Evolutionary conservation across 1,140 invertebrate species (phyloP).

Genomic region (Trichoplusia ni): DNA sequence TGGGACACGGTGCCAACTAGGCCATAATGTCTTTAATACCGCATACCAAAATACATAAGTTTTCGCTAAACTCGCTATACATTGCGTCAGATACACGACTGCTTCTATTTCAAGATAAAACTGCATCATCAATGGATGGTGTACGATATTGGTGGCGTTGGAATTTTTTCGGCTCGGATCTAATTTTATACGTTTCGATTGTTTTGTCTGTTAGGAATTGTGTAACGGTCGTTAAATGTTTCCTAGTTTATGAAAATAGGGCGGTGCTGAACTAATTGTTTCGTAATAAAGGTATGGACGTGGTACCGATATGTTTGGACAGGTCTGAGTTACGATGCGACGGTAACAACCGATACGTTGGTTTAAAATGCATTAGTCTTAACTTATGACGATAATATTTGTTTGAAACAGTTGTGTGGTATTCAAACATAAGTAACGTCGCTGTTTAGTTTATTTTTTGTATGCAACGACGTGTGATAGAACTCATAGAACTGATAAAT

Average conservation of each 20-base stretch:
- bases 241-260: slow-evolving; percentile 58
- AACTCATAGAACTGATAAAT: too few relatives aligned
- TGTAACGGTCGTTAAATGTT: slow-evolving; percentile 60
- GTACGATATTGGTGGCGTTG: not conserved
- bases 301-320: slow-evolving; percentile 14
- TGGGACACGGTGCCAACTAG: slow-evolving; percentile 54
- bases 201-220: slow-evolving; percentile 64
- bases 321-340: not conserved
- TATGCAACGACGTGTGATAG: too few relatives aligned
- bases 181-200: slow-evolving; percentile 59
- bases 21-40: slow-evolving; percentile 55
- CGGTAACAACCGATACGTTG: not conserved
- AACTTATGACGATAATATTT: not conserved
- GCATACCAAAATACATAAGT: slow-evolving; percentile 36
- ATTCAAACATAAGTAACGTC: not conserved
- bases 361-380: slow-evolving; percentile 16
- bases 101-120: not conserved
- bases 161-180: slow-evolving; percentile 36
- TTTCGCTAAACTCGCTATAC: slow-evolving; percentile 18
- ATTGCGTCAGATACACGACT: slow-evolving; percentile 24
- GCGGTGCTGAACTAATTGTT: slow-evolving; percentile 49
- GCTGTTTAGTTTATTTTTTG: not conserved
- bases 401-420: not conserved
- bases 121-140: slow-evolving; percentile 34
- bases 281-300: slow-evolving; percentile 45